Percentiles rank a stretch among this genome's conserved stretches.
These are phyloP conservation scores for Polietes domitor DNA, from an alignment of 2,888 invertebrate species.

Conservation along the genomic window DNA sequence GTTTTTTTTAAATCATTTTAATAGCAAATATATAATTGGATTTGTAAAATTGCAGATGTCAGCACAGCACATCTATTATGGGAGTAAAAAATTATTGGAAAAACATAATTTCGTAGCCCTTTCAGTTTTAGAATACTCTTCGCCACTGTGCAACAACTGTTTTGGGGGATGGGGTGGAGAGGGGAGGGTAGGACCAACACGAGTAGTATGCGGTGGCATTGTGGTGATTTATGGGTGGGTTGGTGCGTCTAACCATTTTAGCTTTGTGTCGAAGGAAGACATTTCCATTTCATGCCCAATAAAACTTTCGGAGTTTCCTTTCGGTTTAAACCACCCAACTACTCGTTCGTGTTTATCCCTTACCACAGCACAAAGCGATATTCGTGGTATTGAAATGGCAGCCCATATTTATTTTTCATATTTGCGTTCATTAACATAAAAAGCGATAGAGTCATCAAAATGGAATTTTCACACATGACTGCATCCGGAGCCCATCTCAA, in stretches of 20 bases:
- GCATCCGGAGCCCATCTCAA: neutral
- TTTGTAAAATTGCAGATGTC: too few species aligned
- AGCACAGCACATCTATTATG: too few species aligned
- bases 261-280: slow-evolving; percentile 4
- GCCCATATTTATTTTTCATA: neutral
- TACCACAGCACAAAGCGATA: slow-evolving; percentile 21
- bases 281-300: slow-evolving; percentile 47
- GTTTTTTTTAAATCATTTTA: too few species aligned
- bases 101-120: too few species aligned
- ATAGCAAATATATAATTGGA: too few species aligned
- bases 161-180: neutral
- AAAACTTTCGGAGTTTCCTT: slow-evolving; percentile 4
- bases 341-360: neutral
- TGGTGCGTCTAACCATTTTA: neutral
- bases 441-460: slow-evolving; percentile 15
- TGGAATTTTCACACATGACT: slow-evolving; percentile 39
- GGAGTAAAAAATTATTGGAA: too few species aligned
- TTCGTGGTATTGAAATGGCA: neutral
- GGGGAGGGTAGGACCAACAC: neutral
- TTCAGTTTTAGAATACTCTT: too few species aligned
- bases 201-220: neutral
- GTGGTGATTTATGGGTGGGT: neutral
- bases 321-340: neutral
- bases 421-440: neutral
- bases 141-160: too few species aligned